Evolutionary conservation across 2,113 vertebrate genomes (phyloP).

Genomic region (Ammospiza nelsoni): DNA sequence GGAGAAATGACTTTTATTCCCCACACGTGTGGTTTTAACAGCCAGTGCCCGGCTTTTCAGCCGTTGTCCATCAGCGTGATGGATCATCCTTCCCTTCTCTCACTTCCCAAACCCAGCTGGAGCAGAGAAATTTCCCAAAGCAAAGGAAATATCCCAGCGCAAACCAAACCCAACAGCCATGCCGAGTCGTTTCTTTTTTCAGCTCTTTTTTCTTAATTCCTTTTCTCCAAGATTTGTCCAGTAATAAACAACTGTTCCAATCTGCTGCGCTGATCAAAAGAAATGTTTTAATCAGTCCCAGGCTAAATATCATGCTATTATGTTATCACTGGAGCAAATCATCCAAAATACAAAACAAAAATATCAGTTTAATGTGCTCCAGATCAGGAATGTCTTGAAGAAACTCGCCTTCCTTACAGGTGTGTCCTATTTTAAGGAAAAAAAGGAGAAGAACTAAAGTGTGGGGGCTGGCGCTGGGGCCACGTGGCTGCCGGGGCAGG

Average conservation of each 20-base stretch:
- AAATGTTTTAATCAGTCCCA: slow-evolving; percentile 68
- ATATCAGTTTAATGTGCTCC: slow-evolving; percentile 48
- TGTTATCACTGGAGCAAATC: slow-evolving; percentile 64
- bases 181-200: background rate
- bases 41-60: background rate
- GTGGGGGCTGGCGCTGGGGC: background rate
- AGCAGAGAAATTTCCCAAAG: background rate
- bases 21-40: background rate
- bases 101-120: background rate
- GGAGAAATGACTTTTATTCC: background rate
- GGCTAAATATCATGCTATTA: slow-evolving; percentile 61
- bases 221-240: slow-evolving; percentile 36
- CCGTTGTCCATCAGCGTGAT: slow-evolving; percentile 6
- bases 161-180: background rate
- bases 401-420: slow-evolving; percentile 47
- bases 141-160: background rate
- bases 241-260: slow-evolving; percentile 66
- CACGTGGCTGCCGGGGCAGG: background rate
- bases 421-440: slow-evolving; percentile 63
- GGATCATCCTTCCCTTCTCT: background rate
- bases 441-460: slow-evolving; percentile 17
- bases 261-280: slow-evolving; percentile 64
- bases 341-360: slow-evolving; percentile 69
- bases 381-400: slow-evolving; percentile 55
- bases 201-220: background rate